These are phyloP conservation scores for Gadopsis bispinosus DNA, from an alignment of 2,797 vertebrate species.

Conservation along the genomic window DNA sequence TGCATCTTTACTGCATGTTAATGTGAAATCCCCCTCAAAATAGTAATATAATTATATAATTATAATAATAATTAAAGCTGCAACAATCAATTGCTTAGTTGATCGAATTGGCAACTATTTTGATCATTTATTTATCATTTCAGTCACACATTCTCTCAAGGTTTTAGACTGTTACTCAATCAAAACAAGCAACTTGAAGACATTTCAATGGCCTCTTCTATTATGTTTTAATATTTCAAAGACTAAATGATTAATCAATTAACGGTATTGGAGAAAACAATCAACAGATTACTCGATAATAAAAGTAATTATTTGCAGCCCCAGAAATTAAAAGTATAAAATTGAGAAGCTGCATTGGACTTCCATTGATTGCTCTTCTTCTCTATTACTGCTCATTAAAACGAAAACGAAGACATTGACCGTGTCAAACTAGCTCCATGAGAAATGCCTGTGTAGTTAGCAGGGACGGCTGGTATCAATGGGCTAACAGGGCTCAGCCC, in stretches of 20 bases:
- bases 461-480: no score
- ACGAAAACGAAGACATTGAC: slow-evolving; percentile 45
- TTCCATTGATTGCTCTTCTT: neutral
- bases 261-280: neutral
- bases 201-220: accelerated
- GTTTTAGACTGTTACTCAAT: neutral
- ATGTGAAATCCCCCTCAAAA: no score
- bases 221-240: neutral
- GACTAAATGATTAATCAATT: neutral
- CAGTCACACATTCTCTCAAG: neutral
- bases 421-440: slow-evolving; percentile 3
- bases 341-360: neutral
- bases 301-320: neutral
- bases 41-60: no score
- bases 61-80: neutral
- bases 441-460: slow-evolving; percentile 18
- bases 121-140: neutral
- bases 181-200: neutral
- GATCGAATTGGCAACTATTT: neutral
- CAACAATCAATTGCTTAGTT: neutral
- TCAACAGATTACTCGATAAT: neutral
- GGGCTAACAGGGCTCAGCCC: no score
- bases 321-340: neutral
- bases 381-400: slow-evolving; percentile 16
- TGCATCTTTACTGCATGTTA: neutral